These are phyloP conservation scores for Pipistrellus pipistrellus DNA, from an alignment of 2,797 vertebrate species.

Conservation along the genomic window DNA sequence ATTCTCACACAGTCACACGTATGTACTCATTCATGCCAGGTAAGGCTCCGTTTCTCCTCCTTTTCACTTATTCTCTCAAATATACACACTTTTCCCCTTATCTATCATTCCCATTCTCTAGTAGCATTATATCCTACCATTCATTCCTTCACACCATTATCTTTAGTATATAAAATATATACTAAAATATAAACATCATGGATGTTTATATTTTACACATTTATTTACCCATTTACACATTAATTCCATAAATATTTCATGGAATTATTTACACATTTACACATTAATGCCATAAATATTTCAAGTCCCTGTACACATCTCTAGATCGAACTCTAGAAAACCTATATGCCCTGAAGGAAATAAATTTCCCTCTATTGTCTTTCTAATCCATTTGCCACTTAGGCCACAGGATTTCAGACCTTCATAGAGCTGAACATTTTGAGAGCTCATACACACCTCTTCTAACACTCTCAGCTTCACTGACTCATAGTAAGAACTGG, in stretches of 20 bases:
- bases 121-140: no score
- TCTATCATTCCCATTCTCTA: not conserved
- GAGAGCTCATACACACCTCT: not conserved
- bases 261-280: no score
- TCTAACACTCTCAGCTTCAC: not conserved
- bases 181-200: no score
- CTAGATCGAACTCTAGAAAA: not conserved
- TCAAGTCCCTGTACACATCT: not conserved
- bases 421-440: not conserved
- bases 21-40: not conserved
- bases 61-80: not conserved
- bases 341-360: not conserved
- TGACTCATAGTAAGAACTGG: not conserved
- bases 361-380: not conserved
- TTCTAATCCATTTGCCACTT: not conserved
- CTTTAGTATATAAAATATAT: not conserved
- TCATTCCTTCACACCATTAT: not conserved
- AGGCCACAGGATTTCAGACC: not conserved
- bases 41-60: not conserved
- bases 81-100: not conserved
- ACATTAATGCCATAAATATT: not conserved
- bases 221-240: no score
- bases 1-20: not conserved
- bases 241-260: no score
- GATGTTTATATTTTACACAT: no score